These are phyloP conservation scores for Amazona guildingii DNA, from an alignment of 2,113 vertebrate species.

Conservation along the genomic window DNA sequence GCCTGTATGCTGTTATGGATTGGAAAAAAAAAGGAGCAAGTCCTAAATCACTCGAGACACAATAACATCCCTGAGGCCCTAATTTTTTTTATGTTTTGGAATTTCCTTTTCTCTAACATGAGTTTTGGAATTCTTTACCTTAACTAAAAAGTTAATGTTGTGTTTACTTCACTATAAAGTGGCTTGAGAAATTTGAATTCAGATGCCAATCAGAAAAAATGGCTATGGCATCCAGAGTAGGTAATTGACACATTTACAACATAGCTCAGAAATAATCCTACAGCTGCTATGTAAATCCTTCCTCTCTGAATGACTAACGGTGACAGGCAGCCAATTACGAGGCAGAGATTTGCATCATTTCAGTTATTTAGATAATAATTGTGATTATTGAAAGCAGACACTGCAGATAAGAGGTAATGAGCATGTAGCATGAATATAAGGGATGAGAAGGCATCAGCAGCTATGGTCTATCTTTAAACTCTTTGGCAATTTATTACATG, in stretches of 20 bases:
- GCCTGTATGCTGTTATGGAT: neutral
- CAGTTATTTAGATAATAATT: neutral
- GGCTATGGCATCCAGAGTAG: neutral
- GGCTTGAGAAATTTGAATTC: conserved; percentile 7
- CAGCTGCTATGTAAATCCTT: neutral
- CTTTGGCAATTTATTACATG: neutral
- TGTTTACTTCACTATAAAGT: neutral
- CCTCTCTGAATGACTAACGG: neutral
- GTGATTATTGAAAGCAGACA: neutral
- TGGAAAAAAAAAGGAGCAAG: neutral
- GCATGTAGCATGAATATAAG: neutral
- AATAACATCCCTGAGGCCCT: neutral
- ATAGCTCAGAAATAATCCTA: neutral
- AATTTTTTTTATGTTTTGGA: neutral
- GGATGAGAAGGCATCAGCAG: neutral
- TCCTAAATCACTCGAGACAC: neutral
- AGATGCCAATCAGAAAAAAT: neutral
- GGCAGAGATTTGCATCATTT: neutral
- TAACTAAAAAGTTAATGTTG: neutral
- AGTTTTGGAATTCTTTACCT: neutral
- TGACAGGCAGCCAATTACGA: neutral
- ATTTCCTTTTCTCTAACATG: neutral
- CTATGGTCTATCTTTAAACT: neutral
- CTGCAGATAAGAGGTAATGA: neutral
- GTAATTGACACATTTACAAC: conserved; percentile 8